phyloP scores from a whole-genome alignment of 2,113 vertebrate genomes.

The Neolamprologus tretocephalus region DNA sequence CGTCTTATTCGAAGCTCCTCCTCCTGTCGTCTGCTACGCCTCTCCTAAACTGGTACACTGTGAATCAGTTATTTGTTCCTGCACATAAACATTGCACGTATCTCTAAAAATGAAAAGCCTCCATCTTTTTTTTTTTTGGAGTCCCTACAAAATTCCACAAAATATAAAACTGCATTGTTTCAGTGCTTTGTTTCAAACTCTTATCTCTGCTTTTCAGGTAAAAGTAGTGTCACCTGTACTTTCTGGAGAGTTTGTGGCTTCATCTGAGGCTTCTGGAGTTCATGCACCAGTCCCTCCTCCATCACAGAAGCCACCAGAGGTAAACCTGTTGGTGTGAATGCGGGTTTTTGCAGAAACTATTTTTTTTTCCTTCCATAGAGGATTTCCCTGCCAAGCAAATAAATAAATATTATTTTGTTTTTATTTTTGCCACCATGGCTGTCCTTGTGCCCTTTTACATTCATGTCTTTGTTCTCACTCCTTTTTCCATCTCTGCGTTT shows the following conservation, averaged over 20 bases:
- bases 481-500: not conserved
- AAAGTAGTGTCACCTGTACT: not conserved
- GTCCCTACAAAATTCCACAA: not conserved
- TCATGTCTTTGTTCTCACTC: not conserved
- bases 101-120: not conserved
- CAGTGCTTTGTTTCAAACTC: not conserved
- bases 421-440: not conserved
- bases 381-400: not conserved
- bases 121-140: not conserved
- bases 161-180: not conserved
- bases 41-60: not conserved
- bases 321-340: not conserved
- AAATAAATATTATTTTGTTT: not conserved
- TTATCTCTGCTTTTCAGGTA: not conserved
- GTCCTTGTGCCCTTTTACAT: not conserved
- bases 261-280: slow-evolving; percentile 16
- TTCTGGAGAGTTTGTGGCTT: slow-evolving; percentile 6
- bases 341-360: not conserved
- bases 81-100: not conserved
- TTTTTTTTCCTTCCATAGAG: not conserved
- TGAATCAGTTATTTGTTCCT: not conserved
- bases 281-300: not conserved
- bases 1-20: not conserved
- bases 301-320: slow-evolving; percentile 10
- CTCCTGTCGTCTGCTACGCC: not conserved